phyloP scores from a whole-genome alignment of 30 jellyfish, hydroid and myxozoan genomes.

The Pseudorhiza aurosa region DNA sequence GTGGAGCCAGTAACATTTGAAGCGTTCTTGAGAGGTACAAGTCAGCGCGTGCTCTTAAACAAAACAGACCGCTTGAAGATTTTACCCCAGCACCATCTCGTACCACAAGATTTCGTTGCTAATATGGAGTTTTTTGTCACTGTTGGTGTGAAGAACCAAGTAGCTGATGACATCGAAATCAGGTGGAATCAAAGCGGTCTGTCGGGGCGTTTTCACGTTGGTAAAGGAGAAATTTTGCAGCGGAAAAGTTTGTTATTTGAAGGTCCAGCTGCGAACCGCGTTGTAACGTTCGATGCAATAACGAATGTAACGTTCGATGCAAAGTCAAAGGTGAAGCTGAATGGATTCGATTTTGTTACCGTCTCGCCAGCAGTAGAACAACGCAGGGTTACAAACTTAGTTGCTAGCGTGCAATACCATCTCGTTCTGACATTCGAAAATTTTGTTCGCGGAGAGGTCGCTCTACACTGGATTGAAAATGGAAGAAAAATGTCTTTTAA shows the following conservation, averaged over 20 bases:
- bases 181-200: slow-evolving; percentile 9
- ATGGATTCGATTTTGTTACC: slow-evolving; percentile 15
- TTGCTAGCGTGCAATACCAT: slow-evolving; percentile 10
- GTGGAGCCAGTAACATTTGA: slow-evolving; percentile 13
- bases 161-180: slow-evolving; percentile 43
- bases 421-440: slow-evolving; percentile 19
- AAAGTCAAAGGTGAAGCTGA: slow-evolving; percentile 27
- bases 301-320: not conserved
- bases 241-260: not conserved
- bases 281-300: slow-evolving; percentile 26
- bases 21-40: slow-evolving; percentile 28
- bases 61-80: not conserved
- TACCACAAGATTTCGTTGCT: slow-evolving; percentile 8
- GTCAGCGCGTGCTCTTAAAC: slow-evolving; percentile 29
- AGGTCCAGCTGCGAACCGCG: slow-evolving; percentile 52
- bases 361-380: slow-evolving; percentile 18
- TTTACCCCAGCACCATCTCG: not conserved
- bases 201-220: not conserved
- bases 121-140: slow-evolving; percentile 8
- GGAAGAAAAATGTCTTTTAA: slow-evolving; percentile 2
- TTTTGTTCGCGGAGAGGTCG: slow-evolving; percentile 17
- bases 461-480: slow-evolving; percentile 23
- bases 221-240: not conserved
- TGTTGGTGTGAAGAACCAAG: slow-evolving; percentile 17
- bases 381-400: not conserved